A percentile compares a stretch with the other conserved stretches of the same genome.
phyloP scores from a whole-genome alignment of 2,888 invertebrate genomes.

The Drosophila ochracea region DNA sequence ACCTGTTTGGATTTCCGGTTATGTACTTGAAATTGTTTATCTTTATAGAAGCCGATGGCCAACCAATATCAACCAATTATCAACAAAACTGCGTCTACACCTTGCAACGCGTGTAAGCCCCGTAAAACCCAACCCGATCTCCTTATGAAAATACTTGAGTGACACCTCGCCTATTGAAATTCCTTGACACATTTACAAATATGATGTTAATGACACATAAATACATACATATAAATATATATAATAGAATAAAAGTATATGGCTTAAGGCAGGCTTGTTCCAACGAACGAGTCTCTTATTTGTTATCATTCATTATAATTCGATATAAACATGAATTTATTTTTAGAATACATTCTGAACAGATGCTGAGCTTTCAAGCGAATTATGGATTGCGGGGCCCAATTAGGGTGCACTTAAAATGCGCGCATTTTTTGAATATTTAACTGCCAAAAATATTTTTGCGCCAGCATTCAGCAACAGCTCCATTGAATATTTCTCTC shows the following conservation, averaged over 20 bases:
- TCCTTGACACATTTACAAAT: not conserved
- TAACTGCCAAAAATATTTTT: conserved; percentile 39
- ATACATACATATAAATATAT: not conserved
- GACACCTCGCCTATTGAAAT: not conserved
- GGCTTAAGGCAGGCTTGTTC: not conserved
- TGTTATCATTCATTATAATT: not conserved
- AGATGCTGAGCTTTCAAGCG: conserved; percentile 51
- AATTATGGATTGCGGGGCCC: conserved; percentile 49
- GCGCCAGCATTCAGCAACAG: conserved; percentile 18
- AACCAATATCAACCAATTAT: conserved; percentile 29
- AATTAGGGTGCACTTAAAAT: conserved; percentile 66
- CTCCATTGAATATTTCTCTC: conserved; percentile 23
- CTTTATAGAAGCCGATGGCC: conserved; percentile 30
- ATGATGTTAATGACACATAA: not conserved
- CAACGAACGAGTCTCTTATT: too few relatives aligned
- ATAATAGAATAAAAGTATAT: too few relatives aligned
- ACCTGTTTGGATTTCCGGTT: conserved; percentile 55
- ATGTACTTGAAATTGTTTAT: conserved; percentile 42
- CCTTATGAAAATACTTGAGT: not conserved
- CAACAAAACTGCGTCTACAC: conserved; percentile 2
- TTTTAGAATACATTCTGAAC: not conserved
- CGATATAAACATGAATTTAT: not conserved
- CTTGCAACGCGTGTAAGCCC: not conserved
- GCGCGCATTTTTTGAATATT: conserved; percentile 46
- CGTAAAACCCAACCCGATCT: not conserved